Conservation (phyloP, 2,113 vertebrate species). For the Salvelinus fontinalis region DNA sequence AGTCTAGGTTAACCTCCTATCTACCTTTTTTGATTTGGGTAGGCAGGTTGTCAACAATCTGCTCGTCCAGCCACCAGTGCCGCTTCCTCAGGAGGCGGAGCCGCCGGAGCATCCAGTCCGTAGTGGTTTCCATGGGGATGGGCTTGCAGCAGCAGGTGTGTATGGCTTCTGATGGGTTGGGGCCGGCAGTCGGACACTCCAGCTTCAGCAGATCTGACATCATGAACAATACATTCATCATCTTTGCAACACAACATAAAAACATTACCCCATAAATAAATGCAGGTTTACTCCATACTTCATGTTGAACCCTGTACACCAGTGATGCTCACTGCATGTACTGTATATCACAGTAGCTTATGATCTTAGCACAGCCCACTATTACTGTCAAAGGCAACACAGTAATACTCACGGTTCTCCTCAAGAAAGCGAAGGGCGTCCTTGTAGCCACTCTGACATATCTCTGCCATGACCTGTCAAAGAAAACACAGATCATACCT, state of each 20-base stretch:
- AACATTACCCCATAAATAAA: too few species aligned
- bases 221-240: slow-evolving; percentile 9
- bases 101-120: slow-evolving; percentile 61
- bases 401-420: slow-evolving; percentile 79
- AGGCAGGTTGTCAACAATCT: slow-evolving; percentile 73
- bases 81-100: slow-evolving; percentile 61
- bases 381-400: too few species aligned
- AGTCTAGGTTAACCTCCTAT: too few species aligned
- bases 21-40: slow-evolving; percentile 79
- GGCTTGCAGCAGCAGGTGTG: slow-evolving; percentile 32
- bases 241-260: background rate
- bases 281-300: too few species aligned
- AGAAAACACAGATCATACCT: background rate
- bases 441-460: slow-evolving; percentile 88
- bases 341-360: too few species aligned
- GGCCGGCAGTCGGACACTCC: slow-evolving; percentile 50
- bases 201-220: slow-evolving; percentile 75
- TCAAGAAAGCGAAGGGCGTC: slow-evolving; percentile 85
- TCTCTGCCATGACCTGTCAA: slow-evolving; percentile 80
- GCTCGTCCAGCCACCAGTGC: slow-evolving; percentile 79
- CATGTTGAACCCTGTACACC: too few species aligned
- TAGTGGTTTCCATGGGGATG: slow-evolving; percentile 36
- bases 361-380: too few species aligned
- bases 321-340: too few species aligned
- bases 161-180: slow-evolving; percentile 31